phyloP scores from a whole-genome alignment of 1,140 invertebrate genomes.

The Penaeus japonicus region DNA sequence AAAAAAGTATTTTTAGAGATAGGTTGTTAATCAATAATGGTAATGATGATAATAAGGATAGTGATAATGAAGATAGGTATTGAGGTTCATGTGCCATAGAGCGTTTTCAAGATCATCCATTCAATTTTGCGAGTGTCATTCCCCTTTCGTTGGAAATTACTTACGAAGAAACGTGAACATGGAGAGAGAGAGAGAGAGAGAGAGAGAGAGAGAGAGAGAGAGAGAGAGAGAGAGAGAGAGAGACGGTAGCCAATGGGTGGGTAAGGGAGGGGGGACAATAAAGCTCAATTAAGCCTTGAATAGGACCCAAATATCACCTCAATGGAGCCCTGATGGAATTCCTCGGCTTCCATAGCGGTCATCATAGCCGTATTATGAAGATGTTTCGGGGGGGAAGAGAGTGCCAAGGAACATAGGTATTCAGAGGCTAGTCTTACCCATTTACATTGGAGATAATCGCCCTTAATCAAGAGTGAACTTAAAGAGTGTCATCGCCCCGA shows the following conservation, averaged over 20 bases:
- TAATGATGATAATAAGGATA: too few species aligned
- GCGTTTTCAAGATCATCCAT: too few species aligned
- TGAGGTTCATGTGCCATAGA: too few species aligned
- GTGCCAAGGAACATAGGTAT: neutral
- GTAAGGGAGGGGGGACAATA: slow-evolving; percentile 28
- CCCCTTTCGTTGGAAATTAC: too few species aligned
- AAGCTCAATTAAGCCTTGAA: slow-evolving; percentile 57
- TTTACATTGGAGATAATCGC: slow-evolving; percentile 11
- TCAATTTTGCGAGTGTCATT: too few species aligned
- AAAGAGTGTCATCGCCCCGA: neutral
- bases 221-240: neutral
- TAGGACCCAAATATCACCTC: slow-evolving; percentile 55
- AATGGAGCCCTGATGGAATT: slow-evolving; percentile 56
- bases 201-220: slow-evolving; percentile 33
- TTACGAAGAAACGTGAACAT: neutral
- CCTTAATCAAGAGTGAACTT: slow-evolving; percentile 9
- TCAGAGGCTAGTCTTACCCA: slow-evolving; percentile 24
- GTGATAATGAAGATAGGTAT: too few species aligned
- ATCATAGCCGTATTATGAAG: slow-evolving; percentile 52
- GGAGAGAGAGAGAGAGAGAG: slow-evolving; percentile 26
- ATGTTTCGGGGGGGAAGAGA: slow-evolving; percentile 31
- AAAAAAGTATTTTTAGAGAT: too few species aligned
- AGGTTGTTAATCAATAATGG: too few species aligned
- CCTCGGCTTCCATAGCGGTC: slow-evolving; percentile 53
- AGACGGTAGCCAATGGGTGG: neutral